These are phyloP conservation scores for Bombyx mandarina DNA, from an alignment of 1,140 invertebrate genomes.

Conservation along the genomic window DNA sequence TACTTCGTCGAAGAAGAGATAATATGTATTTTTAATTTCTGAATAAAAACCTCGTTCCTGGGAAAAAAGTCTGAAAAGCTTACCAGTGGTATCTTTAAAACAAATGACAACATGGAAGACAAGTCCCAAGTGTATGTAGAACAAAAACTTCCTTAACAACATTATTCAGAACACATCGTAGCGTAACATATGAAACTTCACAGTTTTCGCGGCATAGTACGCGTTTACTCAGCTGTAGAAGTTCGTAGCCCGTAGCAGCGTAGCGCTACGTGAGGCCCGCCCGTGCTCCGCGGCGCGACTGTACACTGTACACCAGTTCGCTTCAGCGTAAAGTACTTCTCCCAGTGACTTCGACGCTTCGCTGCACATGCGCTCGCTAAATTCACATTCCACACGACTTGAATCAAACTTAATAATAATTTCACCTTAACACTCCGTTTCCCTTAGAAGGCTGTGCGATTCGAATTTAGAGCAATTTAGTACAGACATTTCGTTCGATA, in stretches of 20 bases:
- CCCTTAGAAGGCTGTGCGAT: slow-evolving; percentile 6
- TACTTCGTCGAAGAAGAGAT: no score
- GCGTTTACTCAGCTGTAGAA: slow-evolving; percentile 36
- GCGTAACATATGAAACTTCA: slow-evolving; percentile 28
- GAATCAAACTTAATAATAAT: slow-evolving; percentile 15
- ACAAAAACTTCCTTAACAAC: slow-evolving; percentile 63
- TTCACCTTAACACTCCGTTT: slow-evolving; percentile 10
- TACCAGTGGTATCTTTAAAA: slow-evolving; percentile 64
- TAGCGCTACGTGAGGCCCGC: slow-evolving; percentile 43
- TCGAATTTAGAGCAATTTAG: not conserved
- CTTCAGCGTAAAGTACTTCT: slow-evolving; percentile 14
- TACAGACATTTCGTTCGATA: no score
- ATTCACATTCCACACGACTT: slow-evolving; percentile 14
- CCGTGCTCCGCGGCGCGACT: slow-evolving; percentile 36
- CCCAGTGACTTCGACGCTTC: slow-evolving; percentile 27
- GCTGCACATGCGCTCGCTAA: slow-evolving; percentile 52
- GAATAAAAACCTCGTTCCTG: no score
- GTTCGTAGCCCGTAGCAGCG: slow-evolving; percentile 38
- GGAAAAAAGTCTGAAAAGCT: slow-evolving; percentile 13
- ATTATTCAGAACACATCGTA: slow-evolving; percentile 63
- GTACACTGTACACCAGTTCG: slow-evolving; percentile 16
- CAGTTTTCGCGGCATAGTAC: slow-evolving; percentile 27
- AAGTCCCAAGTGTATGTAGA: slow-evolving; percentile 66
- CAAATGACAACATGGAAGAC: slow-evolving; percentile 67
- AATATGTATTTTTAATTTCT: no score